Evolutionary conservation across 2,797 vertebrate species (phyloP), one percentile per base, ranked within the genome.

Genomic region (Gadopsis bispinosus): DNA sequence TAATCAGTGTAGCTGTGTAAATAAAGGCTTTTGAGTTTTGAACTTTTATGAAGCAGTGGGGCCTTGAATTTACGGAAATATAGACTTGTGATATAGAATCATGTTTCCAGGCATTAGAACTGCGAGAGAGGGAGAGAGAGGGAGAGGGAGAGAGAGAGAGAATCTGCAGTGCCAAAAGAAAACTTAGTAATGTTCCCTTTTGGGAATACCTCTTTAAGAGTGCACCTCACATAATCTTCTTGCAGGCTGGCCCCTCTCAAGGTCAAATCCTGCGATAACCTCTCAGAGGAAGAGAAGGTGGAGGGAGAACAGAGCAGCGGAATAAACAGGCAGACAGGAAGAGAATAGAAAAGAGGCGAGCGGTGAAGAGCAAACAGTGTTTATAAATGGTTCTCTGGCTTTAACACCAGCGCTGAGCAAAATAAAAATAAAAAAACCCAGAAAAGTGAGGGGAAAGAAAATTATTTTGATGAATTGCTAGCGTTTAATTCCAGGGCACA

Each of bases 381-480:
- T 22, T 33, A 45, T 58, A 10, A 71, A 75, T 7, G 19, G 17
- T 43, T 54, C 26, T 59, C 3, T 68, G 56, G 26, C 35, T 66
- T 80, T 22, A 68, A 47, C 62, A 43, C 10, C 55, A 19, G 39
- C 47, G 13, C 13, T 0, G 72, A 71, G 69, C 3, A 11, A 13
- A 35, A 73, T 66, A 11, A 35, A 35, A 41, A n/a, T n/a, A 51
- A 55, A 41, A 35, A 37, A 43, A 33, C 26, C 20, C 5, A 26
- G 31, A 37, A 26, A 19, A 22, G 39, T 6, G 54, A 62, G 37
- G 22, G 35, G 22, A 35, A 9, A 47, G 37, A n/a, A 74, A 69
- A 47, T 62, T 37, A 51, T 76, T 82, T 69, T 79, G 87, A 86
- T 72, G 74, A 80, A 86, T 83, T 61, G 68, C 80, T 1, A 5